These are phyloP conservation scores for Solea senegalensis DNA, from an alignment of 2,113 vertebrate genomes.

Conservation along the genomic window DNA sequence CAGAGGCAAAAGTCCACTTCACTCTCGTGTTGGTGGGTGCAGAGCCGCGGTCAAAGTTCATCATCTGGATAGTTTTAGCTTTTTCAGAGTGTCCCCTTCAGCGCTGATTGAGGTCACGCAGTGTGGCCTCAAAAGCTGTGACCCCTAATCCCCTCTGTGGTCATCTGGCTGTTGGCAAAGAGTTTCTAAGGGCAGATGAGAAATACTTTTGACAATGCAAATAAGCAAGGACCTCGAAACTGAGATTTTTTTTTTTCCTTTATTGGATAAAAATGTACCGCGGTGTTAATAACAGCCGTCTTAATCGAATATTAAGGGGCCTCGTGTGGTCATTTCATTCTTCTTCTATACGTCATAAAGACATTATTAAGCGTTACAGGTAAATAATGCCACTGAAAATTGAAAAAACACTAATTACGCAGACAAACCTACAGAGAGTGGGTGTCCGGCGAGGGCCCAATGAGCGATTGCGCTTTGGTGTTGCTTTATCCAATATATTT, in stretches of 20 bases:
- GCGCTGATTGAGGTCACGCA: slow-evolving; percentile 70
- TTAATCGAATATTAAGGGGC: background rate
- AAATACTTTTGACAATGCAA: slow-evolving; percentile 20
- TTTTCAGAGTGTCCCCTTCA: slow-evolving; percentile 65
- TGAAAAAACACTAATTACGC: slow-evolving; percentile 9
- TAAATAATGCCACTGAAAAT: no score
- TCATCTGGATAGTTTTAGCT: slow-evolving; percentile 84
- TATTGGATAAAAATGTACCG: slow-evolving; percentile 22
- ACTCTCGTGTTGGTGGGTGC: slow-evolving; percentile 49
- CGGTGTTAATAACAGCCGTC: slow-evolving; percentile 7
- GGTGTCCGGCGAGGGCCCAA: slow-evolving; percentile 5
- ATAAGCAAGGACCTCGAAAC: slow-evolving; percentile 9
- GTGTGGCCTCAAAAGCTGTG: slow-evolving; percentile 65
- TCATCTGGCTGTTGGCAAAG: slow-evolving; percentile 62
- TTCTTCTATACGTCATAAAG: no score
- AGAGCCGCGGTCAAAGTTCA: slow-evolving; percentile 69
- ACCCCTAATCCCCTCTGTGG: slow-evolving; percentile 63
- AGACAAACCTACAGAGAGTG: slow-evolving; percentile 7
- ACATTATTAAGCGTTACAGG: no score
- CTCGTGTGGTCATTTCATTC: no score
- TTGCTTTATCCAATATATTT: slow-evolving; percentile 69
- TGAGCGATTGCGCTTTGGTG: slow-evolving; percentile 40
- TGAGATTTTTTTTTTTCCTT: slow-evolving; percentile 18
- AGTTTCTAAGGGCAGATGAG: slow-evolving; percentile 38
- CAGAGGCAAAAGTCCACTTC: slow-evolving; percentile 61